Percentiles rank a stretch among this genome's conserved stretches.
Evolutionary conservation across 2,888 invertebrate genomes (phyloP).

Genomic region (Leptarthrus brevirostris): DNA sequence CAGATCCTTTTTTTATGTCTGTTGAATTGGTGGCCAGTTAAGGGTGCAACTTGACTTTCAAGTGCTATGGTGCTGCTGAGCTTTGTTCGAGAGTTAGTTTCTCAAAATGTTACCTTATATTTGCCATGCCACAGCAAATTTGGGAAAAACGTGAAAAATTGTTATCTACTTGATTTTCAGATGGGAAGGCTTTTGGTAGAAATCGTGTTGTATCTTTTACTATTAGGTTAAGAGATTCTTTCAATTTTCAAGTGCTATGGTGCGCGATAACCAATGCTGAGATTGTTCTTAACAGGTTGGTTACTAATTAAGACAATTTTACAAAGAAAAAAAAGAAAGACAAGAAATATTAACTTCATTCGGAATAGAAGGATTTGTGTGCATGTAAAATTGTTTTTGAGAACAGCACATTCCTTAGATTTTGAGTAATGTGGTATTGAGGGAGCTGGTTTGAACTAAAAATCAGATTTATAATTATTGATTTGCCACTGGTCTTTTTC

Average conservation of each 20-base stretch:
- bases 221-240: constrained; percentile 35
- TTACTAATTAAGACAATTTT: constrained; percentile 28
- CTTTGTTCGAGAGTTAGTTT: constrained; percentile 35
- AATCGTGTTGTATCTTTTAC: not conserved
- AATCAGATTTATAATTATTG: no score
- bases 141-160: not conserved
- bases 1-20: constrained; percentile 18
- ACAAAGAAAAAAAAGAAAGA: not conserved
- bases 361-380: no score
- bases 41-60: constrained; percentile 9
- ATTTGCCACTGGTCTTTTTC: no score
- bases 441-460: no score
- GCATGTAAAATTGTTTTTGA: no score
- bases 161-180: constrained; percentile 5
- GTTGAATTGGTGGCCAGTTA: constrained; percentile 25
- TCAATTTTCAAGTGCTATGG: not conserved
- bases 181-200: not conserved
- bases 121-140: not conserved
- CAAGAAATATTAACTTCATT: not conserved
- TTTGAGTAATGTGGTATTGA: no score
- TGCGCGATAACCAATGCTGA: not conserved
- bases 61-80: constrained; percentile 17
- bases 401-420: no score
- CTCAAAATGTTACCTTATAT: not conserved
- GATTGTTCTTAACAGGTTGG: not conserved